Base-by-base conservation (phyloP, 1,140 invertebrate species). In the Heterodera schachtii region DNA sequence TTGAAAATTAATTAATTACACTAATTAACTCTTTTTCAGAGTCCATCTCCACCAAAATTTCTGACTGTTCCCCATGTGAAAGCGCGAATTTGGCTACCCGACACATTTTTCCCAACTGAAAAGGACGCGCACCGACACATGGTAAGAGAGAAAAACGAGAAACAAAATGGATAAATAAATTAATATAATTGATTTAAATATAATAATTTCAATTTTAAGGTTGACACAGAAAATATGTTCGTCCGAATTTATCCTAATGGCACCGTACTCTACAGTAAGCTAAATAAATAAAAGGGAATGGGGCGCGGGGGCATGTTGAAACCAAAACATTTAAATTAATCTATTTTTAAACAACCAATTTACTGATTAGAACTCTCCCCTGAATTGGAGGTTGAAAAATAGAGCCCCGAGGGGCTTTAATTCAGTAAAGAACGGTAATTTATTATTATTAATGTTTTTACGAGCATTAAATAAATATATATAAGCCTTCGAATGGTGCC, bases 31-130 rank as follows among this genome's bases (percentile, higher is more conserved):
- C 19, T 64, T 64, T 64, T 64, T 64, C 4, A 64, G 57, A 64
- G 21, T 66, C 83, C n/a, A 52, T 60, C 77, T 52, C 41, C 74
- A 19, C 84, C 84, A 43, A 78, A 82, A 46, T 86, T 87, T 75
- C 92, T 97, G 77, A 96, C 95, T 66, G 92, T 97, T 87, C 97
- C 95, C 16, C 95, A 97, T 90, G 94, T 95, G 13, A 94, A 94
- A 90, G 93, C 94, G 86, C 95, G 96, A 67, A 91, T 78, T 5
- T 96, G 95, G 95, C 96, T 96, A 94, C 95, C 95, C 16, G 96
- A 97, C 92, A 92, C 97, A 83, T 97, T 97, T 93, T 97, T 97
- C 91, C 94, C 95, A 31, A 86, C 78, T 4, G 85, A 86, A 81
- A 86, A 86, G 79, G 41, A 74, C 4, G 85, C 82, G 4, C 85